phyloP scores from a whole-genome alignment of 2,113 vertebrate species.

The Gymnocephalus cernua region DNA sequence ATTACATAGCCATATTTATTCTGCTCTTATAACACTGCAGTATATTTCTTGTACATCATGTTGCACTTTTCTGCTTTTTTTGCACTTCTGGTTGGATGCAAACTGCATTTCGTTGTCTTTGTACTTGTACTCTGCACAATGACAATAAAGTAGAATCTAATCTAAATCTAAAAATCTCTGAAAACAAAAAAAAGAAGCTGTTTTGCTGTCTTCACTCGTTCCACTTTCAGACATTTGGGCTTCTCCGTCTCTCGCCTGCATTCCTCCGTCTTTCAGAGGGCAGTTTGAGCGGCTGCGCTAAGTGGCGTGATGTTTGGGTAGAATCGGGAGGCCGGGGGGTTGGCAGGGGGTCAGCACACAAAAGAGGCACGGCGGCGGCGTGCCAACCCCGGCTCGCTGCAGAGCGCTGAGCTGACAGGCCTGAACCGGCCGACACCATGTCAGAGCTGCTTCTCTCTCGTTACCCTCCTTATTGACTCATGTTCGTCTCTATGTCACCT shows the following conservation, averaged over 20 bases:
- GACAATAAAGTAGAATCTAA: no score
- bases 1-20: no score
- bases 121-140: no score
- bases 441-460: neutral
- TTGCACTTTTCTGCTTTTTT: no score
- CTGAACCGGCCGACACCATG: neutral
- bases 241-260: conserved; percentile 5
- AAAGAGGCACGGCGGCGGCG: conserved; percentile 24
- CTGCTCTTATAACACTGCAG: no score
- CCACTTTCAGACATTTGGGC: neutral
- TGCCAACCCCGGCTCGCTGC: conserved; percentile 51
- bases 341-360: conserved; percentile 49
- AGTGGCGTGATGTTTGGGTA: conserved; percentile 56
- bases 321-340: conserved; percentile 21
- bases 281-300: conserved; percentile 23
- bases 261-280: conserved; percentile 29
- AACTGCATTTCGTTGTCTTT: no score
- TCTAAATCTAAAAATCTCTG: no score
- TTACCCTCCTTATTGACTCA: neutral
- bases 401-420: conserved; percentile 17
- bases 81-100: no score
- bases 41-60: no score
- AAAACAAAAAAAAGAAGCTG: neutral
- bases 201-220: neutral
- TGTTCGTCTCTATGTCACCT: neutral